Conservation (phyloP, 2,113 vertebrate genomes). For the Hippocampus abdominalis region DNA sequence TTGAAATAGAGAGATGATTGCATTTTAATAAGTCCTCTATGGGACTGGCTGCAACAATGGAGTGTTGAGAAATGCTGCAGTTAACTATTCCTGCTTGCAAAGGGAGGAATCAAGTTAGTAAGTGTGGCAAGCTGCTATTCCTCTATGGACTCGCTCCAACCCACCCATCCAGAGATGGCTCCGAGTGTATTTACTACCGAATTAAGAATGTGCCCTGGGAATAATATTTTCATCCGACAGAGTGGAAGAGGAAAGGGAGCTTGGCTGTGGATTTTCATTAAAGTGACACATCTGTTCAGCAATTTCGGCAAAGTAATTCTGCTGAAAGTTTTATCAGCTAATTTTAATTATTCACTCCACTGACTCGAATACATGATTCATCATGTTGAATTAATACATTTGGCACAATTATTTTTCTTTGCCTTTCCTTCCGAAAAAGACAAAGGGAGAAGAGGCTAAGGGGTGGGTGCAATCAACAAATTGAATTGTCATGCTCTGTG, state of each 20-base stretch:
- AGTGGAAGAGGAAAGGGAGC: constrained; percentile 83
- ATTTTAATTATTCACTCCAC: constrained; percentile 99
- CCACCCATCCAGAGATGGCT: constrained; percentile 87
- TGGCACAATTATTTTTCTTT: constrained; percentile 84
- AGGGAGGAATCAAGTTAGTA: constrained; percentile 97
- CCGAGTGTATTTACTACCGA: constrained; percentile 99
- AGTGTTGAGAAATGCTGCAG: constrained; percentile 97
- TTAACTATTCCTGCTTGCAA: constrained; percentile 95
- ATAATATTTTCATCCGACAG: constrained; percentile 98
- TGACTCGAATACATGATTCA: constrained; percentile 99
- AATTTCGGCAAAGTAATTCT: constrained; percentile 99
- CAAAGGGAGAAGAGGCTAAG: constrained; percentile 27
- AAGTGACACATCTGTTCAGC: constrained; percentile 99
- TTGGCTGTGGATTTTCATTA: constrained; percentile 99
- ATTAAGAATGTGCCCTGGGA: constrained; percentile 98
- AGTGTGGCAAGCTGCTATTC: constrained; percentile 99
- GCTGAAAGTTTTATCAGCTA: constrained; percentile 99
- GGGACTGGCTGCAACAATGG: constrained; percentile 97
- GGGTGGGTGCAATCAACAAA: constrained; percentile 88
- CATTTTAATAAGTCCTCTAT: constrained; percentile 99
- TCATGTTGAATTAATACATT: constrained; percentile 99
- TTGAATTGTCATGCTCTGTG: constrained; percentile 99
- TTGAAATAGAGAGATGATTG: constrained; percentile 99
- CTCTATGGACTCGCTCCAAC: constrained; percentile 52
- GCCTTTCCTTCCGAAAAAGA: constrained; percentile 55